phyloP scores from a whole-genome alignment of 1,140 invertebrate genomes.

The Choristoneura fumiferana region DNA sequence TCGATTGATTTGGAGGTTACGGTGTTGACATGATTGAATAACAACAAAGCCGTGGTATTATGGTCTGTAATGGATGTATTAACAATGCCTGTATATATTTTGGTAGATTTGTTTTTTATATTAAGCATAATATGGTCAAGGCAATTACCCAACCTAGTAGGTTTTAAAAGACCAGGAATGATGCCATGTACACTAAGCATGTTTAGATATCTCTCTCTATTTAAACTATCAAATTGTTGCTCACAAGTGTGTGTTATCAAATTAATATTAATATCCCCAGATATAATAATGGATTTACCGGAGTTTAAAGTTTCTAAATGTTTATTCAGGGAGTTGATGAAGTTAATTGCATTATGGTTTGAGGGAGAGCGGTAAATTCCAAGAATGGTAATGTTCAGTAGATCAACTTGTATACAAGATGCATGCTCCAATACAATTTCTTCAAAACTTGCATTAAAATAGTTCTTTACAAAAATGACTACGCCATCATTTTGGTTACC shows the following conservation, averaged over 20 bases:
- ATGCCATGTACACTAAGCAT: not conserved
- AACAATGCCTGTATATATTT: no score
- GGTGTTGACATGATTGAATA: no score
- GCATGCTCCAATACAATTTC: not conserved
- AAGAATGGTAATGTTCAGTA: not conserved
- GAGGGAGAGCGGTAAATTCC: not conserved
- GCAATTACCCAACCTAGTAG: not conserved
- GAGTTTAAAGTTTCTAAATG: not conserved
- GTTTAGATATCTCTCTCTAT: not conserved
- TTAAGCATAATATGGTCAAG: not conserved
- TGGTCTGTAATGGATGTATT: no score
- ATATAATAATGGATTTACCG: not conserved
- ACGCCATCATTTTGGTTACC: not conserved
- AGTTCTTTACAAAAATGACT: not conserved
- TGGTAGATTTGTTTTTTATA: not conserved
- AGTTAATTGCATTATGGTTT: not conserved
- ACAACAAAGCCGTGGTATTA: no score
- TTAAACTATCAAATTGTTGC: not conserved
- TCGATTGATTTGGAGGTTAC: no score
- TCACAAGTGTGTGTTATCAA: not conserved
- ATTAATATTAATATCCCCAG: not conserved
- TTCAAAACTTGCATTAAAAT: not conserved
- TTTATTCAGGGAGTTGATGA: not conserved
- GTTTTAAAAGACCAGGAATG: not conserved
- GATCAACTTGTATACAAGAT: not conserved